Percentiles rank a stretch among this genome's conserved stretches.
Conservation (phyloP, 2,113 vertebrate species). For the Corydoras sp. region DNA sequence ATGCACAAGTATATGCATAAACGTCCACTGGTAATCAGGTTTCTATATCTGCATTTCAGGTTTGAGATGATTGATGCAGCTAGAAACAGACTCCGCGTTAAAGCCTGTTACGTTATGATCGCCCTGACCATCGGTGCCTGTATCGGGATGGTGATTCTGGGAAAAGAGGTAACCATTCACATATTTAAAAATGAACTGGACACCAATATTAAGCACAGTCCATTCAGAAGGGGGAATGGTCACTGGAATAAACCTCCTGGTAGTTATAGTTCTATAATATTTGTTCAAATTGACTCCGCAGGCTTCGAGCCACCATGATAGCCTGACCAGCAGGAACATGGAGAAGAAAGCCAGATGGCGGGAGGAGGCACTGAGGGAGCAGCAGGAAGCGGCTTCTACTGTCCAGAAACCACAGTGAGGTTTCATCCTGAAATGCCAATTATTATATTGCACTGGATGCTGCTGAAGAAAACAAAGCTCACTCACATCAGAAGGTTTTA, state of each 20-base stretch:
- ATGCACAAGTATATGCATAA: no score
- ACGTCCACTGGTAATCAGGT: no score
- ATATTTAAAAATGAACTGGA: no score
- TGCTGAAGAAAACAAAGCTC: no score
- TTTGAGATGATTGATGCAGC: conserved; percentile 77
- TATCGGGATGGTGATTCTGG: conserved; percentile 64
- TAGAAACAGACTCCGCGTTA: conserved; percentile 77
- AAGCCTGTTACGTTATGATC: conserved; percentile 79
- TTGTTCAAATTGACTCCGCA: conserved; percentile 42
- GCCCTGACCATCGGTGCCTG: conserved; percentile 72
- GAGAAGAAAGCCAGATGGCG: conserved; percentile 77
- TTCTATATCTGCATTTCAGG: conserved; percentile 54
- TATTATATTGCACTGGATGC: no score
- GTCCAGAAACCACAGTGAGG: conserved; percentile 56
- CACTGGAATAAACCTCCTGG: no score
- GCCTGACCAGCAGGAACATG: conserved; percentile 69
- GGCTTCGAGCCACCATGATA: conserved; percentile 70
- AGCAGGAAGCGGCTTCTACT: background rate
- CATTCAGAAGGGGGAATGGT: no score
- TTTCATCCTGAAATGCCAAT: background rate
- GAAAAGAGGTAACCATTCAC: conserved; percentile 73
- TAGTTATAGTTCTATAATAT: no score
- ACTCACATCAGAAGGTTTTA: no score
- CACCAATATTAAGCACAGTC: no score
- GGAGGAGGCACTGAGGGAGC: conserved; percentile 50